phyloP scores from a whole-genome alignment of 2,797 vertebrate genomes.

The Acanthopagrus latus region DNA sequence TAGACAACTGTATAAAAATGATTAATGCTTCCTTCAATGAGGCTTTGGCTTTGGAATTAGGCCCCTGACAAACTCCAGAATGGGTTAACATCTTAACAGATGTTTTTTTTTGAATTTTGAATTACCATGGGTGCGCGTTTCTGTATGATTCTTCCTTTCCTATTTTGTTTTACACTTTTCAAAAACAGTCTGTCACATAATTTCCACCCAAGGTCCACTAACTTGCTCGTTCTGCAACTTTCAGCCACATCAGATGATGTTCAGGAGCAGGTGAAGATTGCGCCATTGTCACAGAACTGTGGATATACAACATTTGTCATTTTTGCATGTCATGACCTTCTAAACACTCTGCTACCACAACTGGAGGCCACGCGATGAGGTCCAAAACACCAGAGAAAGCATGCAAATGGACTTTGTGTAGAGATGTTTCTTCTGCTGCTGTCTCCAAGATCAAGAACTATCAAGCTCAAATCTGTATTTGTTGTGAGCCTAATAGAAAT shows the following conservation, averaged over 20 bases:
- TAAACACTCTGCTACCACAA: too few relatives aligned
- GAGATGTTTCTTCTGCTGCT: background rate
- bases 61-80: background rate
- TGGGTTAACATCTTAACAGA: background rate
- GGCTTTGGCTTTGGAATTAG: background rate
- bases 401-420: background rate
- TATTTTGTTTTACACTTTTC: background rate
- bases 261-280: background rate
- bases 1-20: too few relatives aligned
- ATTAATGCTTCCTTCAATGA: background rate
- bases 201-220: background rate
- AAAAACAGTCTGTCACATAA: too few relatives aligned
- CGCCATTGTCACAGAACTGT: background rate
- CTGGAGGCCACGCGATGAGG: background rate
- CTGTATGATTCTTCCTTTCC: background rate
- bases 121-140: background rate
- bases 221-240: background rate
- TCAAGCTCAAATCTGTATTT: background rate
- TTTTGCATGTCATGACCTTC: background rate
- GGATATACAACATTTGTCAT: background rate
- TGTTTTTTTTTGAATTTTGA: background rate
- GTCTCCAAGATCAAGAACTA: background rate
- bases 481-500: background rate
- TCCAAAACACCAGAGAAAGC: background rate
- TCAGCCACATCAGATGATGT: background rate